phyloP scores from a whole-genome alignment of 92 coral and sea anemone genomes.

The Bergia sp. region DNA sequence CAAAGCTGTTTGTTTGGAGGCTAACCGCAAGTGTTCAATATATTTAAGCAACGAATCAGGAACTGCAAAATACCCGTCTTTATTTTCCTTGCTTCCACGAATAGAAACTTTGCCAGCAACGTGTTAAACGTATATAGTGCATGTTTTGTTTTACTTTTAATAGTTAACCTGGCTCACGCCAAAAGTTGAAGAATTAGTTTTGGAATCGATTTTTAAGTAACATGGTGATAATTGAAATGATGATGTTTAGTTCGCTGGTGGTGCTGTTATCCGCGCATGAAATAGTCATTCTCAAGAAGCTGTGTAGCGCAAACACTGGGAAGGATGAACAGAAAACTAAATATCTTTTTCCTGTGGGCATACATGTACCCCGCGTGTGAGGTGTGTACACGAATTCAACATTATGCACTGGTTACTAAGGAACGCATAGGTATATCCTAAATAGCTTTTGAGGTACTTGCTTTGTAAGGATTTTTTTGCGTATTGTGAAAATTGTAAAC shows the following conservation, averaged over 20 bases:
- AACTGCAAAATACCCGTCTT: background rate
- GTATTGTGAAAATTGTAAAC: no score
- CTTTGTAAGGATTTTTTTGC: background rate
- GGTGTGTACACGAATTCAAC: background rate
- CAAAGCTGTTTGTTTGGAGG: background rate
- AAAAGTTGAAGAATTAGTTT: background rate
- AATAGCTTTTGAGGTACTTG: background rate
- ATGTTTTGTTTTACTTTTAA: background rate
- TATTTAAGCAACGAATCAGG: background rate
- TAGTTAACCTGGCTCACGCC: background rate
- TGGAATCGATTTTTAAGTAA: background rate
- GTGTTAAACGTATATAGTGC: background rate
- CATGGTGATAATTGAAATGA: slow-evolving; percentile 37
- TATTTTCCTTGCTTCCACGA: background rate
- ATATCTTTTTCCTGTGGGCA: slow-evolving; percentile 27
- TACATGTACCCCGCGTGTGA: slow-evolving; percentile 26
- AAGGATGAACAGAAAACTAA: background rate
- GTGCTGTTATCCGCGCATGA: slow-evolving; percentile 36
- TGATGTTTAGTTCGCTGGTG: slow-evolving; percentile 27
- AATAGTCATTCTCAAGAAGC: slow-evolving; percentile 15
- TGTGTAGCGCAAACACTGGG: background rate
- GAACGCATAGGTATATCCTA: no score
- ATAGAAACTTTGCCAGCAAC: background rate
- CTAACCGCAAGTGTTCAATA: background rate
- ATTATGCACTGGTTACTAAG: background rate